Percentiles rank a stretch among this genome's conserved stretches.
Evolutionary conservation across 2,888 invertebrate genomes (phyloP).

Genomic region (Bellardia bayeri): DNA sequence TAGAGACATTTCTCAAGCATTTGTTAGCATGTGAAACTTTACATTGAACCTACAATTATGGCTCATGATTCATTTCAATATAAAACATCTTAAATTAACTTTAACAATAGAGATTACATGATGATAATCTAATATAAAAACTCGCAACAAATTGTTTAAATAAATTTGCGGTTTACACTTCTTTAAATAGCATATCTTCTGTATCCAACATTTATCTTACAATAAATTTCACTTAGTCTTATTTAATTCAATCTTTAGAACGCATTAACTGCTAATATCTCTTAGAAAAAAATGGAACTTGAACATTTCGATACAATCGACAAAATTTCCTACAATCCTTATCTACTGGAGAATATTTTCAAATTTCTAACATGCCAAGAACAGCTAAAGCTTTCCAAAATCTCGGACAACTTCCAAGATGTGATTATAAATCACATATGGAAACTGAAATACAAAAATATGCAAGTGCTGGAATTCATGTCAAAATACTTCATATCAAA

Average conservation of each 20-base stretch:
- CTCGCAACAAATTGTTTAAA: background rate
- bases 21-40: no score
- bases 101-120: no score
- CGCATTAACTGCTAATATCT: background rate
- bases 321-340: slow-evolving; percentile 24
- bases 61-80: no score
- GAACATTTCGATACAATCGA: background rate
- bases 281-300: background rate
- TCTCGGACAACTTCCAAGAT: slow-evolving; percentile 29
- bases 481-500: slow-evolving; percentile 32
- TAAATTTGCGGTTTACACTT: background rate
- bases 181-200: background rate
- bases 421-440: slow-evolving; percentile 38
- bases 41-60: no score
- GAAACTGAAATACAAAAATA: slow-evolving; percentile 27
- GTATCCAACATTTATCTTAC: background rate
- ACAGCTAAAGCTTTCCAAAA: slow-evolving; percentile 16
- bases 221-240: background rate
- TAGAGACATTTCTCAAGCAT: no score
- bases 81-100: no score
- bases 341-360: slow-evolving; percentile 41
- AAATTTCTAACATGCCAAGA: slow-evolving; percentile 40
- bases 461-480: slow-evolving; percentile 45
- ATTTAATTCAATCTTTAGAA: background rate
- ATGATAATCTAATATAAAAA: no score